Percentiles rank a stretch among this genome's conserved stretches.
These are phyloP conservation scores for Diaphora mendica DNA, from an alignment of 2,888 invertebrate genomes.

Conservation along the genomic window DNA sequence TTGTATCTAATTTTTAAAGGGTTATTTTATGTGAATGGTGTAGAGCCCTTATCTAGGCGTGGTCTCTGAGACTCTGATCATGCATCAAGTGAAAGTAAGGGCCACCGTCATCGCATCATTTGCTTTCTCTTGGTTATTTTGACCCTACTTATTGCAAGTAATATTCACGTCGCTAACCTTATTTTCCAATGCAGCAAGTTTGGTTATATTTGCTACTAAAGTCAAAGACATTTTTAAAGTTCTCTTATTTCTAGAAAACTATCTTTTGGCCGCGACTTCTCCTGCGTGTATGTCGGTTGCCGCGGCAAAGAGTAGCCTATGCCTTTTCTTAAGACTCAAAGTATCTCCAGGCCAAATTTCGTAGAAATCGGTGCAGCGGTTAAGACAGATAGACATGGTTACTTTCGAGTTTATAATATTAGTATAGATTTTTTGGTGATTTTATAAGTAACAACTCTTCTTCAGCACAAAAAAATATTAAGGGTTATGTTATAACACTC, in stretches of 20 bases:
- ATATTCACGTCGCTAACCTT: slow-evolving; percentile 35
- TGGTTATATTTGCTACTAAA: not conserved
- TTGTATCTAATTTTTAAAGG: not conserved
- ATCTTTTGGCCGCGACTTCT: too few relatives aligned
- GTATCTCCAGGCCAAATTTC: too few relatives aligned
- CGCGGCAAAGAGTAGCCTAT: too few relatives aligned
- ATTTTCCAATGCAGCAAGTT: slow-evolving; percentile 22
- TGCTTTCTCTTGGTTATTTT: slow-evolving; percentile 75
- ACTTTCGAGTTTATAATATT: too few relatives aligned
- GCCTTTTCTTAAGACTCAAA: too few relatives aligned
- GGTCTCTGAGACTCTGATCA: slow-evolving; percentile 54
- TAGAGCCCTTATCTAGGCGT: slow-evolving; percentile 49
- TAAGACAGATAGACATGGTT: too few relatives aligned
- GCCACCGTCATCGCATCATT: slow-evolving; percentile 56
- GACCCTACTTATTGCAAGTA: slow-evolving; percentile 60
- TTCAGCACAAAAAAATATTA: not conserved
- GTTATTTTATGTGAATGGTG: not conserved
- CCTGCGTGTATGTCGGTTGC: too few relatives aligned
- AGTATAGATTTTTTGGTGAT: not conserved
- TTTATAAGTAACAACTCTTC: not conserved
- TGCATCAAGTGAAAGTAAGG: slow-evolving; percentile 78
- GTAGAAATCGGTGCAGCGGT: too few relatives aligned
- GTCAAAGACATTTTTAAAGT: not conserved
- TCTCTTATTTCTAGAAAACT: not conserved
- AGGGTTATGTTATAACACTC: not conserved